Base-by-base conservation (phyloP, 1,140 invertebrate species). In the Ganaspis sp. region DNA sequence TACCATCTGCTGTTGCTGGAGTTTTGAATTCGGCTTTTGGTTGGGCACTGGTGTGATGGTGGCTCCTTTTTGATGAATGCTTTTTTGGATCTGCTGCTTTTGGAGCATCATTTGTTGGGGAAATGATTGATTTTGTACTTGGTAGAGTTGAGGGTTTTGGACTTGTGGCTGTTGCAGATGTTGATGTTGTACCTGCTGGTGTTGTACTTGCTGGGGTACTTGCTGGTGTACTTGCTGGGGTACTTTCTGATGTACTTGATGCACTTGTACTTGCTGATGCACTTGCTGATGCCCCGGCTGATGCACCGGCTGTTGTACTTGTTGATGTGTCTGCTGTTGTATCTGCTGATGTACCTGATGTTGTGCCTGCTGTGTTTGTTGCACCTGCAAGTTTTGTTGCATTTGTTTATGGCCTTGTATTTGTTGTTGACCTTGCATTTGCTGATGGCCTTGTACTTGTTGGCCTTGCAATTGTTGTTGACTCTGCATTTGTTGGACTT, bases 1-100 rank as follows among this genome's bases (percentile, higher is more conserved):
- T 0, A 90, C 72, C 83, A 89, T 87, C 75, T 77, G 87, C 49
- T 87, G 86, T 9, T 84, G 86, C 0, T 83, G 82, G 38, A 77
- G 87, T 21, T 83, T 88, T 0, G 77, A 76, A 34, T 80, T 84
- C 0, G 71, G 26, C 26, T 85, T 86, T 23, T 79, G 86, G 70
- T 80, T 84, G 49, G 83, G 23, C n/a, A 87, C 72, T 4, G 82
- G 76, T 3, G 83, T 70, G 17, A 88, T 83, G 6, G 84, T 75
- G 2, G 82, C 81, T 0, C 85, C 69, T 49, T 89, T 87, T 11
- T 85, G 83, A 2, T 84, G 82, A 4, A 85, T 72, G 11, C 73
- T 77, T 53, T 85, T 82, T 84, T 71, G 86, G 83, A 11, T 76
- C 19, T 17, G 79, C 17, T 86, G 80, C 5, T 84, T 84, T 3